phyloP scores from a whole-genome alignment of 2,797 vertebrate genomes.

The Australoheros facetus region DNA sequence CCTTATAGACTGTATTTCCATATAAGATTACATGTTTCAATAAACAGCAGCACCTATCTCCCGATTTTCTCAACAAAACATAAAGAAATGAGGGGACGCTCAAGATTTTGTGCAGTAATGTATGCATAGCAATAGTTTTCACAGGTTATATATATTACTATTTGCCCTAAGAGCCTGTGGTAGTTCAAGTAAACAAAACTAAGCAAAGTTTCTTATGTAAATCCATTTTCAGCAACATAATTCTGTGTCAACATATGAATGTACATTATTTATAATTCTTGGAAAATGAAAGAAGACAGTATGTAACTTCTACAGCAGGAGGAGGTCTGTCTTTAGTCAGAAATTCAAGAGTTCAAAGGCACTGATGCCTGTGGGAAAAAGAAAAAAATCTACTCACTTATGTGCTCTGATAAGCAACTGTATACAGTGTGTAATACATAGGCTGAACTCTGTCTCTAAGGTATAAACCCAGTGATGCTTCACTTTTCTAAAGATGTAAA shows the following conservation, averaged over 20 bases:
- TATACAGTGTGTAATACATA: not conserved
- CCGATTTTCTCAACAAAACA: not conserved
- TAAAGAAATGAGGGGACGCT: not conserved
- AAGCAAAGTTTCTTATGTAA: constrained; percentile 1
- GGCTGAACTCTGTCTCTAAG: not conserved
- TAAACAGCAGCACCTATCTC: not conserved
- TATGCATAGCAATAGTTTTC: not conserved
- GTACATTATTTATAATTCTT: constrained; percentile 47
- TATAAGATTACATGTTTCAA: not conserved
- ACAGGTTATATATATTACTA: constrained; percentile 30
- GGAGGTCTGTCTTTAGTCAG: constrained; percentile 14
- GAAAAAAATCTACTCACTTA: not conserved
- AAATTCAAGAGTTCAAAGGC: constrained; percentile 22
- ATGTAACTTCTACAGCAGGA: constrained; percentile 4
- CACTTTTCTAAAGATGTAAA: not conserved
- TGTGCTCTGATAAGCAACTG: constrained; percentile 1
- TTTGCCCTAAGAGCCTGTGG: constrained; percentile 25
- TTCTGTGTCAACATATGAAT: not conserved
- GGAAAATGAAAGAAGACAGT: constrained; percentile 21
- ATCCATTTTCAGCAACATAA: constrained; percentile 11
- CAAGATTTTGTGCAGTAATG: not conserved
- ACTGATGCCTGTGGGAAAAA: not conserved
- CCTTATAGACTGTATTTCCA: not conserved
- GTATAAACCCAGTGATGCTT: not conserved
- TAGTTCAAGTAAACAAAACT: constrained; percentile 40